Evolutionary conservation across 2,113 vertebrate species (phyloP), one percentile per base, ranked within the genome.

Genomic region (Pelmatolapia mariae): DNA sequence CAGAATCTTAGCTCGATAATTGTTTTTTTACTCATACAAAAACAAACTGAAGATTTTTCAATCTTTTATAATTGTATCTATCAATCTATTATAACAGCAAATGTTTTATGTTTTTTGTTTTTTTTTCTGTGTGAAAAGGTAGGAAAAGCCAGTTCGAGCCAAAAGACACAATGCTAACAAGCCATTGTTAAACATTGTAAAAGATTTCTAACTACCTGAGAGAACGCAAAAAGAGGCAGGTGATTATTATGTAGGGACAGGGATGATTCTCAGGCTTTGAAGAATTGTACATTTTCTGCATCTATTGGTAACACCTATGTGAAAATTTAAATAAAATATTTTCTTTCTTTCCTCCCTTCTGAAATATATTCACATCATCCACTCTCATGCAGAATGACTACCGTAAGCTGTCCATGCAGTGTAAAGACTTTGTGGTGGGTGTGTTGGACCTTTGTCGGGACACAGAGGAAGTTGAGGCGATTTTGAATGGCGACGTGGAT

Each of bases 361-460:
- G 13, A 73, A 73, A 73, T 56, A 54, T 4, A 18, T 11, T 16
- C 22, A 45, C 1, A 45, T 76, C 8, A 43, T n/a, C 8, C 15
- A 11, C 50, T 59, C 31, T 10, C 24, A 5, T 91, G 22, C 92
- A 99, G 98, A 99, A 99, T 0, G 98, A 99, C 91, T 99, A 99
- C 87, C 96, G 98, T 87, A 99, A 99, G 96, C 95, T 99, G 96
- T 99, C 98, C 96, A 99, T 99, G 98, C 98, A 99, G 96, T 99
- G 98, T 95, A 99, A 99, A 95, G 98, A 99, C 92, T 99, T 99
- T 94, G 97, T 99, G 2, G 98, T 99, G 89, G 98, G 98, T 2
- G 98, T 99, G 90, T 91, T 99, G 96, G 98, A 99, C 95, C 97
- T 99, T 71, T 99, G 98, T 95, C 97, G 98, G 87, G 96, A 99